Base-by-base conservation (phyloP, 2,888 invertebrate genomes). In the Anoncus sp. region DNA sequence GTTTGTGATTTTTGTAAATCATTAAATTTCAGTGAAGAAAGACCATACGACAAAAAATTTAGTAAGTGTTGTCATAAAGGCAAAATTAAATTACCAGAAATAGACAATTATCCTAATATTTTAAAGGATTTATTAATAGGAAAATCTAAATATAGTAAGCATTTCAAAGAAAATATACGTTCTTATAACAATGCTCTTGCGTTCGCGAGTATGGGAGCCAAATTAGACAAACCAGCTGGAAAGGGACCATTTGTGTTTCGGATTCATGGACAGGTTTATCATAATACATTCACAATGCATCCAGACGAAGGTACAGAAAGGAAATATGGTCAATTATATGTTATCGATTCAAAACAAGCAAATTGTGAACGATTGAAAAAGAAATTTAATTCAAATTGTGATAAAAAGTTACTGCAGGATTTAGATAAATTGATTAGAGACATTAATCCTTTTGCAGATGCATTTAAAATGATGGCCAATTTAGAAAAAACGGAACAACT, bases 381-480 rank as follows among this genome's bases (percentile, higher is more conserved):
- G 5, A 24, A 59, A 57, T 59, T 1, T 1, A 67, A 74, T 53
- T 40, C 43, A 6, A 38, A 60, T 1, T 53, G 40, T 35, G 7
- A n/a, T 24, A 16, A n/a, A 67, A 57, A 57, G 12, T 35, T 74
- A 60, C 12, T 79, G 16, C n/a, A 7, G 12, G 20, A 71, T 16
- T 72, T 73, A 38, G 77, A 74, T 57, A 14, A 43, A n/a, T 31
- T 69, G 49, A 1, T 77, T 20, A 45, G 74, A 35, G 38, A 53
- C 2, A 53, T 75, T 1, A 67, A 75, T 69, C 69, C 69, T 43
- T 62, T 53, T 40, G 62, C 69, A 10, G 16, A 69, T 20, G 67
- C 75, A n/a, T 80, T 49, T 57, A 70, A 72, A 66, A 74, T 80
- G 66, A 77, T 77, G 79, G 31, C 60, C 18, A 57, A 77, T 22